Evolutionary conservation across 2,797 vertebrate genomes (phyloP).

Genomic region (Aphelocoma californica): DNA sequence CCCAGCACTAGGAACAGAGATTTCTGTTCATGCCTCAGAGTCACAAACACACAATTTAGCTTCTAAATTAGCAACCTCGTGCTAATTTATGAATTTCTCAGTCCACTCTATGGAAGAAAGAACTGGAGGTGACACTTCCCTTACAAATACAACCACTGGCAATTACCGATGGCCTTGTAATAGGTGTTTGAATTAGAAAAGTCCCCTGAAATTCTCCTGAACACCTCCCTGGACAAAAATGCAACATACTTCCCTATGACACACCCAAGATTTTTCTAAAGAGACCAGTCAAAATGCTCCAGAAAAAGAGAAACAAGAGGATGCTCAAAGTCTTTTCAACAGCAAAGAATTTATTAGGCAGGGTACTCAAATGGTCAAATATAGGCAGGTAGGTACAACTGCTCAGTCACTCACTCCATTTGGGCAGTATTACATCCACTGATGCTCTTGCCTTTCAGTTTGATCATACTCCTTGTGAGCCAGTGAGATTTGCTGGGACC

Average conservation of each 20-base stretch:
- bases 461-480: not conserved
- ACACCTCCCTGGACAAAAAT: not conserved
- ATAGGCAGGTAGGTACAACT: rapidly evolving
- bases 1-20: not conserved
- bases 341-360: not conserved
- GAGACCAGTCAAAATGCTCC: not conserved
- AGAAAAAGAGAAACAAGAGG: not conserved
- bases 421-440: not conserved
- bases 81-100: not conserved
- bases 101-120: not conserved
- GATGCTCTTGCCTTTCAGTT: not conserved
- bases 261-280: not conserved
- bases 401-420: rapidly evolving
- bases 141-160: not conserved
- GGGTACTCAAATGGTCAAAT: not conserved
- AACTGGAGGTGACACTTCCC: not conserved
- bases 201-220: not conserved
- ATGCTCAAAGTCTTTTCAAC: not conserved
- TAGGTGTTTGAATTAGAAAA: not conserved
- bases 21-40: rapidly evolving
- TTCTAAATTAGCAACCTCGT: not conserved
- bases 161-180: not conserved
- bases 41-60: not conserved
- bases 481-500: not conserved
- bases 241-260: not conserved